A percentile compares a stretch with the other conserved stretches of the same genome.
Evolutionary conservation across 2,888 invertebrate genomes (phyloP).

Genomic region (Micoletzkya japonica): DNA sequence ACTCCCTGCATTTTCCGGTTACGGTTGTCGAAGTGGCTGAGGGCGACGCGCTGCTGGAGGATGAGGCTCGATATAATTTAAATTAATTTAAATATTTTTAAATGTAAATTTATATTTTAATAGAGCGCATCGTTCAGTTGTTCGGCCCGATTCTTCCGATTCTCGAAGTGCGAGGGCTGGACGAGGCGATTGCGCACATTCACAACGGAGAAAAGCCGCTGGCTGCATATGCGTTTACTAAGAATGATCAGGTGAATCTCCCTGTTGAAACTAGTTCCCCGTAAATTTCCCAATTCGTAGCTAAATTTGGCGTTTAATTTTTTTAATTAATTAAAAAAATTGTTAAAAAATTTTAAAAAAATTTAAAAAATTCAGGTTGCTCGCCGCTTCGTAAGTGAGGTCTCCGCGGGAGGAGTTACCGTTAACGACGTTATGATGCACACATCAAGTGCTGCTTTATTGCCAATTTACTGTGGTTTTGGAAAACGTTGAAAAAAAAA

Average conservation of each 20-base stretch:
- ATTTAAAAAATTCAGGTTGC: slow-evolving; percentile 20
- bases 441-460: slow-evolving; percentile 70
- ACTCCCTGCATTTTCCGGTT: neutral
- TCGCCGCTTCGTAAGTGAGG: slow-evolving; percentile 62
- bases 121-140: slow-evolving; percentile 70
- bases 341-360: too few species aligned
- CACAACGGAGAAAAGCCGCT: slow-evolving; percentile 83
- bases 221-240: slow-evolving; percentile 82
- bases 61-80: slow-evolving; percentile 6
- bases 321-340: neutral
- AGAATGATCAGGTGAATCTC: slow-evolving; percentile 29
- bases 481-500: too few species aligned
- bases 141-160: slow-evolving; percentile 95
- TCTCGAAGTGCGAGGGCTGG: slow-evolving; percentile 78
- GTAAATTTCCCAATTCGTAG: neutral
- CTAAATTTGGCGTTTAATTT: neutral
- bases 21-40: slow-evolving; percentile 6
- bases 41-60: slow-evolving; percentile 14
- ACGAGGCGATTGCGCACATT: slow-evolving; percentile 83
- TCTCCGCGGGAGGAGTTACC: slow-evolving; percentile 79
- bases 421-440: slow-evolving; percentile 87
- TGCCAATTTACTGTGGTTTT: too few species aligned
- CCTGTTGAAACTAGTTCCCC: too few species aligned
- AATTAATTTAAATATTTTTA: neutral
- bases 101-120: neutral